Evolutionary conservation across 2,888 invertebrate species (phyloP).

Genomic region (Frankliniella intonsa): DNA sequence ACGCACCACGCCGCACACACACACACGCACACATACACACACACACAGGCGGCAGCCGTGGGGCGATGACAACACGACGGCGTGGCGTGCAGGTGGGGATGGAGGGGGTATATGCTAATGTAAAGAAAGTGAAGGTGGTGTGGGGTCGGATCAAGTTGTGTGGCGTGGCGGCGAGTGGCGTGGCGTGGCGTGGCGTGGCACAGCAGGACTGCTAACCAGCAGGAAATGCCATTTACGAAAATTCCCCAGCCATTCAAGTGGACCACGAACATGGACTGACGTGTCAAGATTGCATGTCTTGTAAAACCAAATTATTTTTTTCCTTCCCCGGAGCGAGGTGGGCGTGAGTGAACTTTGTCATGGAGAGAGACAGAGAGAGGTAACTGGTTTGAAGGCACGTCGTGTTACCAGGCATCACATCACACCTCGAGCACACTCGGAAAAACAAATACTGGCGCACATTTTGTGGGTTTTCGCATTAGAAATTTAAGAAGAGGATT

Average conservation of each 20-base stretch:
- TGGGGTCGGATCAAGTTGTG: background rate
- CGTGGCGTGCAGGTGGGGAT: background rate
- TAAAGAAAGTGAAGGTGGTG: slow-evolving; percentile 20
- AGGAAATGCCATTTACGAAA: slow-evolving; percentile 26
- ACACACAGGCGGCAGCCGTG: background rate
- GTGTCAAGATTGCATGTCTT: no score
- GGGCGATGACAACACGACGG: background rate
- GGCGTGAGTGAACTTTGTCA: no score
- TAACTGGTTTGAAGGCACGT: no score
- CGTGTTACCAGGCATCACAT: no score
- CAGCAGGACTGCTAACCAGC: background rate
- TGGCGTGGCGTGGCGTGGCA: no score
- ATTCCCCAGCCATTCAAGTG: background rate
- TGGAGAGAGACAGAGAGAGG: no score
- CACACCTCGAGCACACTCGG: no score
- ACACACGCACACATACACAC: background rate
- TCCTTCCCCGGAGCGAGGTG: no score
- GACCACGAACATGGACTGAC: background rate
- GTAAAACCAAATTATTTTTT: no score
- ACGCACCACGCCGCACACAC: background rate
- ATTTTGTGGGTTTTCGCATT: no score
- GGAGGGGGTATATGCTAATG: background rate
- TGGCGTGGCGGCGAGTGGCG: background rate
- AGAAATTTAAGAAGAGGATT: no score
- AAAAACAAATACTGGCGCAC: no score